Percentiles rank a stretch among this genome's conserved stretches.
Evolutionary conservation across 2,113 vertebrate species (phyloP).

Genomic region (Casuarius casuarius): DNA sequence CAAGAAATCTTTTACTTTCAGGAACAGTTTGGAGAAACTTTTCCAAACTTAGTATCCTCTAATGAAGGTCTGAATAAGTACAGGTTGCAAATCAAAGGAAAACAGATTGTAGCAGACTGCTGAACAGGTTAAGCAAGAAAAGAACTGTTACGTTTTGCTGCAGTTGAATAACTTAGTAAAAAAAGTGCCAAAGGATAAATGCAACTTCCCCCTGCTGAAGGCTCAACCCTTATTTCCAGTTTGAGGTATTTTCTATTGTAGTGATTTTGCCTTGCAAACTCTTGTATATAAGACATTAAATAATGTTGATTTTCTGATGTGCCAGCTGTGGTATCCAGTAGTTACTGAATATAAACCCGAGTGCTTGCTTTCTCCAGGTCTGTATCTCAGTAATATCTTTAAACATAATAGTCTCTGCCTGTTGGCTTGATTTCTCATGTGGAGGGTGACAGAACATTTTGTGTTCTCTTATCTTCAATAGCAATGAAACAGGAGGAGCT

Average conservation of each 20-base stretch:
- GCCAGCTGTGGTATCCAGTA: conserved; percentile 70
- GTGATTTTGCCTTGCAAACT: conserved; percentile 68
- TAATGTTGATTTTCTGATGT: conserved; percentile 59
- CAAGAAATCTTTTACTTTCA: background rate
- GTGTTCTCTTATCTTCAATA: conserved; percentile 77
- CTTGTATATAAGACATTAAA: conserved; percentile 54
- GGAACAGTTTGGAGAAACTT: background rate
- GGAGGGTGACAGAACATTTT: conserved; percentile 74
- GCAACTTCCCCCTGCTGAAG: background rate
- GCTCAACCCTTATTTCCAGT: conserved; percentile 59
- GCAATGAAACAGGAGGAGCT: conserved; percentile 74
- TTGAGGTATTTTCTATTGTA: conserved; percentile 67
- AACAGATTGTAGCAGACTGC: background rate
- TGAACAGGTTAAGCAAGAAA: background rate
- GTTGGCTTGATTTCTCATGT: conserved; percentile 58
- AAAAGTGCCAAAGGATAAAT: background rate
- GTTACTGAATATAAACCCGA: conserved; percentile 70
- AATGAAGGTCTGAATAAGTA: background rate
- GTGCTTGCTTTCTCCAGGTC: conserved; percentile 62
- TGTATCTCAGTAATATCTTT: conserved; percentile 56
- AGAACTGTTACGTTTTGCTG: background rate
- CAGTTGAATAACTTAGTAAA: background rate
- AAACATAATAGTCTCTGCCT: conserved; percentile 55
- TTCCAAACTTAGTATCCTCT: background rate
- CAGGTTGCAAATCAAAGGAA: background rate